Conservation (phyloP, 2,113 vertebrate genomes). For the Megalops atlanticus region DNA sequence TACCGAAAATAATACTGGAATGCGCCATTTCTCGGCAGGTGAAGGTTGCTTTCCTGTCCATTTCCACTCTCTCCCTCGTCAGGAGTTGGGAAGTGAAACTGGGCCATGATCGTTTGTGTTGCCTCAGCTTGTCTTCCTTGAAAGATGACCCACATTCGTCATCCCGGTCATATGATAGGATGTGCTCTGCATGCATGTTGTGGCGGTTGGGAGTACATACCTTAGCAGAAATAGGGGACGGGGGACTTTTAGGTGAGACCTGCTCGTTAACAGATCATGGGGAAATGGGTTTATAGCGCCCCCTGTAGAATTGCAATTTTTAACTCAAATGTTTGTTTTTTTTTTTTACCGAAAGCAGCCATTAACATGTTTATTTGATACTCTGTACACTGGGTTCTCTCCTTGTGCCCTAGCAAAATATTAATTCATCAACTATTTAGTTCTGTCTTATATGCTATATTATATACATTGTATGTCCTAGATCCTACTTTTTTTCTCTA, state of each 20-base stretch:
- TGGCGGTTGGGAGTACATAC: slow-evolving; percentile 11
- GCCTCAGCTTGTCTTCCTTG: background rate
- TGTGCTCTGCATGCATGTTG: background rate
- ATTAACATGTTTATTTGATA: no score
- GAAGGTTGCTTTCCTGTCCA: background rate
- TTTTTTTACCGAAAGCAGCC: no score
- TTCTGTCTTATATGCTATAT: no score
- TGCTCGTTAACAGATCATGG: background rate
- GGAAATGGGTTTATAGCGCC: background rate
- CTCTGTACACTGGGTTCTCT: no score
- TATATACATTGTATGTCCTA: no score
- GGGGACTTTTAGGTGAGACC: background rate
- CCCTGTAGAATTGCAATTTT: background rate
- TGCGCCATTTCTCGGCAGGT: background rate
- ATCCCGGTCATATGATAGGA: slow-evolving; percentile 18
- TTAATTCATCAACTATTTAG: no score
- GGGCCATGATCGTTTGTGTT: background rate
- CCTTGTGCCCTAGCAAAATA: no score
- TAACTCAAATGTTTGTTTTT: background rate
- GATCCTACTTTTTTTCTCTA: no score
- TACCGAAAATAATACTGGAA: no score
- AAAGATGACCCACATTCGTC: slow-evolving; percentile 25
- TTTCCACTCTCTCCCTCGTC: background rate
- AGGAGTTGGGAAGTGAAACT: background rate
- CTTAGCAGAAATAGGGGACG: slow-evolving; percentile 13